Base-by-base conservation (phyloP, 2,113 vertebrate species). In the Forbesichthys agassizii region DNA sequence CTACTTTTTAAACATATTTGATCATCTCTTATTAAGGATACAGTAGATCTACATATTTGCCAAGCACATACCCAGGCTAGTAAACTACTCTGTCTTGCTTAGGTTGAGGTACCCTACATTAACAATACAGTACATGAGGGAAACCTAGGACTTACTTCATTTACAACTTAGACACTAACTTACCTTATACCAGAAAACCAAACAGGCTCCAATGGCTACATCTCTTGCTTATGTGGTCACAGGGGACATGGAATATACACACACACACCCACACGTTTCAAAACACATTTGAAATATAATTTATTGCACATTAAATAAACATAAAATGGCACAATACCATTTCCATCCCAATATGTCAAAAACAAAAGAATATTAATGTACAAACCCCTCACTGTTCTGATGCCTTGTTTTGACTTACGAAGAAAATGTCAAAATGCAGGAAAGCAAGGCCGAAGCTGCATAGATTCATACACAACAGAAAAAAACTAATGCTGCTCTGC, bases 231-330 rank as follows among this genome's bases (percentile, higher is more conserved):
- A 52, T 52, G 49, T 8, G 14, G 49, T 12, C 13, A 52, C 36
- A 42, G 27, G 27, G 27, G 27, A 12, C 9, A 2, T 49, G 48
- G 49, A 14, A 52, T 52, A 52, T 0, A 3, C 10, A 10, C 69
- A 80, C 60, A 74, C 77, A 84, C 69, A 86, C 77, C 80, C 69
- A 83, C 72, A 75, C 71, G 73, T 84, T 78, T 86, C 74, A 88
- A 91, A 91, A 89, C 88, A 88, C 86, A 79, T 80, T 91, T 90
- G 69, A 90, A 90, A 90, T 90, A 90, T 87, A 82, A 91, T 93
- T 93, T 93, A 93, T 93, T 92, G 92, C 88, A 93, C 92, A 92
- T 91, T 90, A 91, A 83, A 90, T 87, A 76, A 90, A 89, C 88
- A 89, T 82, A 91, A 90, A 85, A 79, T 90, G 88, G 85, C 87